Evolutionary conservation across 1,140 invertebrate genomes (phyloP), one percentile per base, ranked within the genome.

Genomic region (Nebria ingens): DNA sequence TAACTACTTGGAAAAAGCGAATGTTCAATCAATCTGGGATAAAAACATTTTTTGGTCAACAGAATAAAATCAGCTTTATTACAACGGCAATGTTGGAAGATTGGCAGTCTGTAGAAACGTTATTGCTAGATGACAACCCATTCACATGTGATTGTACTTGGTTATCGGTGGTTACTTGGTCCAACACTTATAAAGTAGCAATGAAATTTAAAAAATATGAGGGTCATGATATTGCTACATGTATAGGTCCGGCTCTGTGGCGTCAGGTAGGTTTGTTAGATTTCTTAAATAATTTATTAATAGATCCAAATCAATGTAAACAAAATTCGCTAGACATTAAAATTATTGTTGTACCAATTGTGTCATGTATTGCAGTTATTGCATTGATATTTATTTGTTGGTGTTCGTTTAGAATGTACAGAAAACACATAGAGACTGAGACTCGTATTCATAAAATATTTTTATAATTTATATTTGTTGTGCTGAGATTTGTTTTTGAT

Each of bases 31-130:
- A 62, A 73, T 15, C 60, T 58, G 12, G 55, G 60, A 19, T 63
- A 77, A 2, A 57, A 59, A 2, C 67, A 64, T 20, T 19, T 80
- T 0, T 65, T 68, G 54, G 25, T 17, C 6, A 66, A 65, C 68
- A 75, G 22, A 81, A 81, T 62, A 75, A 76, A 66, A 70, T 81
- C 42, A 70, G 73, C 4, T 71, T 73, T 57, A 68, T 80, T 17
- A 76, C 72, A 12, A 38, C 69, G 23, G 72, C 70, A n/a, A 80
- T 81, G 77, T 65, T 79, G 23, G 59, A 73, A 56, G 79, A 81
- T 60, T 74, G 79, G 23, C 64, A 63, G 21, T 69, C 69, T 54
- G 62, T 80, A 12, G 54, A 64, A 1, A 58, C 66, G 52, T 65
- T 81, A 21, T 68, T 78, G 52, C 49, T 80, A 2, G 65, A 67